Base-by-base conservation (phyloP, 2,888 invertebrate species). In the Agrochola litura region DNA sequence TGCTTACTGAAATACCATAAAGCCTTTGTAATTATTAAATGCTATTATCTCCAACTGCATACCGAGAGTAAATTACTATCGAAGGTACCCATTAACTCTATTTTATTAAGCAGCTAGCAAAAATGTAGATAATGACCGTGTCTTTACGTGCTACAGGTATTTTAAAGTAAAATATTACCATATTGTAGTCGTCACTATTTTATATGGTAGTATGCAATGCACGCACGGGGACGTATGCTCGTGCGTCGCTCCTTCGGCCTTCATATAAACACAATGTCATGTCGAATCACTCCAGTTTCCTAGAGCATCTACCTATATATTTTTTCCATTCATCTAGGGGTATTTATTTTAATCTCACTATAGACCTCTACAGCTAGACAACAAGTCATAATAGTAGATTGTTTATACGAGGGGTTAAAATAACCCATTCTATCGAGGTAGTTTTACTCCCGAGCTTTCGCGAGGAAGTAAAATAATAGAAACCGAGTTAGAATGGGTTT, bases 221-320 rank as follows among this genome's bases (percentile, higher is more conserved):
- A 93, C 92, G 94, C 88, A 82, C 87, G 86, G 87, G 82, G 88
- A 89, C 90, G 71, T 86, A 82, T 74, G 87, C 85, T 83, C 89
- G 88, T 86, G 87, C 89, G 89, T 90, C 90, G 90, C 89, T 89
- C 90, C 86, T 81, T 84, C 86, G 91, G 91, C 93, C 93, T 93
- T 93, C 92, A 88, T 85, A 82, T 88, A 81, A 83, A 88, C 80
- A 88, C 91, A 92, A 91, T 91, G 91, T 90, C 90, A 89, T 77
- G 84, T 77, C 66, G 79, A 63, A 84, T 83, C 82, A 81, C 76
- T 88, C 82, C 83, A 82, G 83, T 89, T 87, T 89, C 88, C 84
- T 90, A 85, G 61, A 84, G n/a, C n/a, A 66, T 72, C 37, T 0
- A n/a, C n/a, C n/a, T n/a, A n/a, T n/a, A 54, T 54, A 56, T 37